These are phyloP conservation scores for Dufourea novaeangliae DNA, from an alignment of 1,140 invertebrate species.

Conservation along the genomic window DNA sequence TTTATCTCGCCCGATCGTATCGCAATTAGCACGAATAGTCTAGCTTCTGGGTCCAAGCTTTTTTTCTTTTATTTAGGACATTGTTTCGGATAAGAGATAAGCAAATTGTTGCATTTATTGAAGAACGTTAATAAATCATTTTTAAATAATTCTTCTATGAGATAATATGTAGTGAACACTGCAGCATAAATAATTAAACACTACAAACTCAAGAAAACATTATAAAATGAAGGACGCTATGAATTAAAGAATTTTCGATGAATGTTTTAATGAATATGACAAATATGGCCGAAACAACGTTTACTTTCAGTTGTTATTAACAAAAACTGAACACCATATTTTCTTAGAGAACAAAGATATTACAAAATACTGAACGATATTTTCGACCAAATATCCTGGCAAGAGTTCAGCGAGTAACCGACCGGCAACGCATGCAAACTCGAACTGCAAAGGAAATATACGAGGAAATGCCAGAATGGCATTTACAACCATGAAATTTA, in stretches of 20 bases:
- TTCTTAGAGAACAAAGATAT: neutral
- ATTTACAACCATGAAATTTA: slow-evolving; percentile 68
- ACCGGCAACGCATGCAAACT: slow-evolving; percentile 17
- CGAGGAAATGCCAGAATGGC: slow-evolving; percentile 55
- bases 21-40: neutral
- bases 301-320: neutral
- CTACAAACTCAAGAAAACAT: too few relatives aligned
- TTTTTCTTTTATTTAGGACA: neutral
- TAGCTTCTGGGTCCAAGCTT: neutral
- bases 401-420: slow-evolving; percentile 21
- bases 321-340: neutral
- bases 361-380: neutral
- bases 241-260: neutral
- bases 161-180: too few relatives aligned
- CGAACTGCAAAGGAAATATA: slow-evolving; percentile 3
- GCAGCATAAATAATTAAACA: too few relatives aligned
- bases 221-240: too few relatives aligned
- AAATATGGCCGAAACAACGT: too few relatives aligned
- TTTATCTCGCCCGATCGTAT: neutral
- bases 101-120: too few relatives aligned
- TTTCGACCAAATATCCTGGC: neutral
- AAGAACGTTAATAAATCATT: too few relatives aligned
- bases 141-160: too few relatives aligned
- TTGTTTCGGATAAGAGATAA: too few relatives aligned
- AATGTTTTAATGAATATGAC: too few relatives aligned